phyloP scores from a whole-genome alignment of 64 coral and sea anemone genomes.

The Astreopora myriophthalma region DNA sequence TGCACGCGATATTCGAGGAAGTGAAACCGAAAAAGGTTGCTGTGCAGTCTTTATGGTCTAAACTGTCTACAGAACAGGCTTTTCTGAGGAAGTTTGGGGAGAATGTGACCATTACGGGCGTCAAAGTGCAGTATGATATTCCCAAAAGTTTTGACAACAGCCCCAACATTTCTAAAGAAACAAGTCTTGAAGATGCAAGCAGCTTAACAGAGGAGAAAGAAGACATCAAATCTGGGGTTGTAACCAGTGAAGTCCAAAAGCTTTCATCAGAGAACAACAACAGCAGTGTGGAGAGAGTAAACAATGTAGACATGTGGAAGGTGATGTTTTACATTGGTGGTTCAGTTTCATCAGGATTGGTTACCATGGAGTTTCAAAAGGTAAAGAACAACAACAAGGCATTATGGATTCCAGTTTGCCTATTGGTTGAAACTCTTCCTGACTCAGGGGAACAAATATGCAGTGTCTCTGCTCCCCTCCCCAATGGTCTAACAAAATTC shows the following conservation, averaged over 20 bases:
- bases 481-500: constrained; percentile 89
- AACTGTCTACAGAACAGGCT: constrained; percentile 34
- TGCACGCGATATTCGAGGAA: constrained; percentile 3
- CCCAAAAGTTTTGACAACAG: background rate
- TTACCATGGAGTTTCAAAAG: constrained; percentile 77
- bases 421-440: constrained; percentile 74
- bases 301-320: constrained; percentile 51
- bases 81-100: constrained; percentile 59
- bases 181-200: background rate
- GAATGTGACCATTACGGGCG: constrained; percentile 53
- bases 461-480: constrained; percentile 79
- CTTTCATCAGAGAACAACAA: background rate
- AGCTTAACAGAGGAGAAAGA: background rate
- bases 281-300: background rate
- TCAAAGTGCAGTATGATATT: background rate
- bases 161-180: background rate
- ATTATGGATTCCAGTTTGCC: constrained; percentile 81
- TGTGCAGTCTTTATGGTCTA: background rate
- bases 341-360: constrained; percentile 69
- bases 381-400: constrained; percentile 57
- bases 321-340: constrained; percentile 82
- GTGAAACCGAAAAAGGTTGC: background rate
- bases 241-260: too few species aligned
- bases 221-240: background rate
- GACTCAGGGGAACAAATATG: constrained; percentile 84